Base-by-base conservation (phyloP, 2,888 invertebrate genomes). In the Acronicta aceris region DNA sequence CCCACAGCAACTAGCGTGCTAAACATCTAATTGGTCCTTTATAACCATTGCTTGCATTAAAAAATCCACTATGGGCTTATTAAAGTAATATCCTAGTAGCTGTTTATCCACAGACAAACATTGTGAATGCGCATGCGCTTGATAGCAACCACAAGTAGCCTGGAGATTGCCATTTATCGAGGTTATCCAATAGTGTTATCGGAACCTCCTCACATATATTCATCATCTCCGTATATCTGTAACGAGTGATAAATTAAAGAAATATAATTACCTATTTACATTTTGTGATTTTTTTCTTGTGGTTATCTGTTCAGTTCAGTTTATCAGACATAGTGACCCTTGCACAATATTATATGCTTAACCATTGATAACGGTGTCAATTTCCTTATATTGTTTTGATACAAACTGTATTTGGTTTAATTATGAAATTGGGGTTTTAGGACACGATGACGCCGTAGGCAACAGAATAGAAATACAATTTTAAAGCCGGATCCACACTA, bases 291-390 rank as follows among this genome's bases (percentile, higher is more conserved):
- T 87, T 85, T 87, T 84, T 81, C 76, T 79, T 63, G 61, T 79
- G 70, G 62, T 86, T 91, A 91, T 93, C 90, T 21, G 8, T 7
- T 38, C 67, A 53, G 66, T 63, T 30, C 70, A 82, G 91, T 89
- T 93, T 93, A 93, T 92, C 92, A 72, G 45, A 40, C 52, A 55
- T 64, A 67, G 54, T 91, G 91, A 91, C 92, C 91, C 88, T 92
- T 92, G 90, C 90, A 91, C 90, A 92, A 89, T 84, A 65, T 50
- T 38, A n/a, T 57, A 57, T 56, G 81, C 74, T 80, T 80, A 71
- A 81, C 78, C 66, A 48, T 59, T 81, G 90, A 91, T 91, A 91
- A 88, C 77, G 65, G 58, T 71, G 78, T 72, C 80, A 82, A 87
- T 87, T 89, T 86, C 83, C 84, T 86, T 82, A 78, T 81, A 76